These are phyloP conservation scores for Hoplodrina ambigua DNA, from an alignment of 2,888 invertebrate species.

Conservation along the genomic window DNA sequence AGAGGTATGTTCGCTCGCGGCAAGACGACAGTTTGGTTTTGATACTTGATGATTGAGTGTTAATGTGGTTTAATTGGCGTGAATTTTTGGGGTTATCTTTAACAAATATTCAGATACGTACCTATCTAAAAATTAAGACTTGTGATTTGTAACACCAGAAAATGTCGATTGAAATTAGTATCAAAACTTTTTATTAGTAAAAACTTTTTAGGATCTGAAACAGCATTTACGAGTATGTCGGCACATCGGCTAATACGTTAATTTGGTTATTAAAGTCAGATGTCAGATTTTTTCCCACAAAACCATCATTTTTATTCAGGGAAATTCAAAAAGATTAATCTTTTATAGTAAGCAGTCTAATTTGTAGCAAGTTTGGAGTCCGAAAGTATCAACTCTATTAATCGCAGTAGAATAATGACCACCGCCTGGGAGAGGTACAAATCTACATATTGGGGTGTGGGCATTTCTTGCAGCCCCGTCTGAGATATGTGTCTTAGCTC, in stretches of 20 bases:
- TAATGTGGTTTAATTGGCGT: background rate
- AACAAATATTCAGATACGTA: background rate
- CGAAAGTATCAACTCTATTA: slow-evolving; percentile 73
- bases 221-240: too few species aligned
- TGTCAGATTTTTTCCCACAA: background rate
- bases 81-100: background rate
- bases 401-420: slow-evolving; percentile 74
- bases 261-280: too few species aligned
- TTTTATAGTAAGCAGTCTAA: too few species aligned
- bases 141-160: too few species aligned
- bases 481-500: slow-evolving; percentile 90
- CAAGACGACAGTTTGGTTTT: slow-evolving; percentile 63
- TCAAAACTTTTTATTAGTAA: too few species aligned
- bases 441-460: slow-evolving; percentile 90
- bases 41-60: slow-evolving; percentile 71
- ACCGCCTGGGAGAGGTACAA: slow-evolving; percentile 80
- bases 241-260: too few species aligned
- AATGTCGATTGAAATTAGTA: too few species aligned
- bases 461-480: slow-evolving; percentile 90
- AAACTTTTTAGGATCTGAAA: too few species aligned
- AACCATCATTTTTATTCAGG: too few species aligned
- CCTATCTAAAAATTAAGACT: background rate
- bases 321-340: too few species aligned
- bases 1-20: slow-evolving; percentile 75
- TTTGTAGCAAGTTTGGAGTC: background rate